Evolutionary conservation across 2,113 vertebrate genomes (phyloP).

Genomic region (Trematocara zebra): DNA sequence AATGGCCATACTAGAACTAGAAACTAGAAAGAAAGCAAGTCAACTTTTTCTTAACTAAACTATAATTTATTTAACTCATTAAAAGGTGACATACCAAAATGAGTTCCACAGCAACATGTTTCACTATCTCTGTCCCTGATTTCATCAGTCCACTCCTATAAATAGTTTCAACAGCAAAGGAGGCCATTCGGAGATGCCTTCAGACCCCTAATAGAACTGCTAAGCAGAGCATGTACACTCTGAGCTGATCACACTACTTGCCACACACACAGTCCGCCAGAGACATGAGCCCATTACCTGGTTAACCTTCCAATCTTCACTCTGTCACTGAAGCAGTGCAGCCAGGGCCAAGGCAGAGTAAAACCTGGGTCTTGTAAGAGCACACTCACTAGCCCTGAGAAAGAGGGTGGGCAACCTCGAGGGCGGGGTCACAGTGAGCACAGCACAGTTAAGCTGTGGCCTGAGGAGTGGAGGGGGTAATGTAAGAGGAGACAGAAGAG

Average conservation of each 20-base stretch:
- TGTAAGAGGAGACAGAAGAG: conserved; percentile 52
- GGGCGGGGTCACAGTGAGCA: conserved; percentile 33
- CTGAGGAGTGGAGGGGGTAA: conserved; percentile 32
- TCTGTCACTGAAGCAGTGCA: conserved; percentile 19
- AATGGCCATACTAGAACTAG: not conserved
- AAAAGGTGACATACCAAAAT: not conserved
- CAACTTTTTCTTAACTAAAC: not conserved
- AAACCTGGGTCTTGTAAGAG: conserved; percentile 18
- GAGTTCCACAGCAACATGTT: conserved; percentile 21
- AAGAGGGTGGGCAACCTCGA: conserved; percentile 5
- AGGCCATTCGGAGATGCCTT: conserved; percentile 58
- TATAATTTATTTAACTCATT: not conserved
- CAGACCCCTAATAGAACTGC: conserved; percentile 47
- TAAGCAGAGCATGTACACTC: conserved; percentile 46
- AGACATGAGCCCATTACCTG: conserved; percentile 60
- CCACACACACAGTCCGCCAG: conserved; percentile 36
- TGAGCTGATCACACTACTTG: conserved; percentile 4
- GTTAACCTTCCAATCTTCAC: conserved; percentile 61
- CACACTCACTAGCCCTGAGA: conserved; percentile 13
- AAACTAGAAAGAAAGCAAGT: not conserved
- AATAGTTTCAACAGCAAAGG: conserved; percentile 69
- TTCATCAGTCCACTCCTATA: conserved; percentile 66
- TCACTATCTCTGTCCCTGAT: conserved; percentile 37
- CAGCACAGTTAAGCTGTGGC: conserved; percentile 25
- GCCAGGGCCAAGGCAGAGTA: not conserved